Evolutionary conservation across 2,113 vertebrate species (phyloP), one percentile per base, ranked within the genome.

Genomic region (Erythrocercus mccallii): DNA sequence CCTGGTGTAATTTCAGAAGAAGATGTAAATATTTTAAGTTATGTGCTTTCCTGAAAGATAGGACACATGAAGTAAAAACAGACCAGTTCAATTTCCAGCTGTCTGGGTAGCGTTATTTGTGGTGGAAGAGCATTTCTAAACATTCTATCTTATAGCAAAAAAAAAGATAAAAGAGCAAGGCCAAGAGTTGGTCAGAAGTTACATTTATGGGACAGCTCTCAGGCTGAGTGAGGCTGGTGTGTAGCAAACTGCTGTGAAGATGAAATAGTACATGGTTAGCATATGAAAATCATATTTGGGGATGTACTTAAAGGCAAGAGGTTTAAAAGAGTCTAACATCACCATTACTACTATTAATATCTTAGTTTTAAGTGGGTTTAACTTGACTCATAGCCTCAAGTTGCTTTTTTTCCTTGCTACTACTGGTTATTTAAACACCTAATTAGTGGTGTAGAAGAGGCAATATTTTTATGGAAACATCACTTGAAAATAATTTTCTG

Each of bases 71-170:
- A n/a, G 56, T 68, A 53, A 62, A 60, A 92, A 12, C 13, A 56
- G 44, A 35, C 15, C 3, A 19, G 27, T 19, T 51, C 38, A 57
- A 48, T 56, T 42, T 65, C 17, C 37, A 47, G 18, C 23, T 69
- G 2, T 9, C 31, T 80, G 16, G 15, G 24, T 73, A 42, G 33
- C 6, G 5, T 61, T 38, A 21, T 30, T 48, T 74, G 24, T 61
- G 37, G 37, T 56, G 56, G 17, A 81, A 33, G 28, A 61, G 11
- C 20, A n/a, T 17, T 69, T 83, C 5, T 47, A 68, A 87, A 44
- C 24, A 37, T 70, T 4, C 2, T 50, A 0, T 24, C 21, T 47
- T 68, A 20, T 0, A 80, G 15, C 38, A 40, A 2, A 22, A 37
- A 48, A 47, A 38, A 50, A 70, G 27, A 8, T n/a, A 2, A 0